These are phyloP conservation scores for Ethmia dodecea DNA, from an alignment of 2,888 invertebrate species.

Conservation along the genomic window DNA sequence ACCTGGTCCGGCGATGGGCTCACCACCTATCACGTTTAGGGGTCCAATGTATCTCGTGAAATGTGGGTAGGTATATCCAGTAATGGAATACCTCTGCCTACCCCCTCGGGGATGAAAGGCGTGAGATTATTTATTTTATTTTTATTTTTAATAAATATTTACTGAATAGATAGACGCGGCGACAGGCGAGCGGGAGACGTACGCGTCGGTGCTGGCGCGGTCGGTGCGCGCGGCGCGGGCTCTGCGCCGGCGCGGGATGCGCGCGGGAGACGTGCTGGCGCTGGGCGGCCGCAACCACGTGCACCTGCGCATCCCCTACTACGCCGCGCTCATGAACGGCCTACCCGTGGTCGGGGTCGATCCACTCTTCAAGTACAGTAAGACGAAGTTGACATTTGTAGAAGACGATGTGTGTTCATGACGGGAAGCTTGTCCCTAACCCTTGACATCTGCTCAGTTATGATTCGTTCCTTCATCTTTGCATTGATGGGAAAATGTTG, in stretches of 20 bases:
- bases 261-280: conserved; percentile 49
- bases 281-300: conserved; percentile 51
- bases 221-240: conserved; percentile 40
- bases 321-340: conserved; percentile 49
- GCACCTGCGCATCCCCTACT: conserved; percentile 49
- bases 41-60: too few relatives aligned
- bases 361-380: conserved; percentile 46
- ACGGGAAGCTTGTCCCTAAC: neutral
- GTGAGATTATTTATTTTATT: too few relatives aligned
- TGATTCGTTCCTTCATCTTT: too few relatives aligned
- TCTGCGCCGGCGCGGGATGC: conserved; percentile 34
- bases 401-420: too few relatives aligned
- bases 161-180: conserved; percentile 53
- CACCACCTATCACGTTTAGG: too few relatives aligned
- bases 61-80: too few relatives aligned
- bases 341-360: conserved; percentile 49
- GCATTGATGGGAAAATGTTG: too few relatives aligned
- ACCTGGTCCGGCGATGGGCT: too few relatives aligned
- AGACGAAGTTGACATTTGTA: conserved; percentile 12
- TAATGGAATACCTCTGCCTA: too few relatives aligned
- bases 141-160: too few relatives aligned
- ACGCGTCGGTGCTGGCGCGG: conserved; percentile 38
- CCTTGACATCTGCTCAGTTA: too few relatives aligned
- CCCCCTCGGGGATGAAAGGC: too few relatives aligned
- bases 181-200: conserved; percentile 48